Base-by-base conservation (phyloP, 1,140 invertebrate genomes). In the Chrysopa pallens region DNA sequence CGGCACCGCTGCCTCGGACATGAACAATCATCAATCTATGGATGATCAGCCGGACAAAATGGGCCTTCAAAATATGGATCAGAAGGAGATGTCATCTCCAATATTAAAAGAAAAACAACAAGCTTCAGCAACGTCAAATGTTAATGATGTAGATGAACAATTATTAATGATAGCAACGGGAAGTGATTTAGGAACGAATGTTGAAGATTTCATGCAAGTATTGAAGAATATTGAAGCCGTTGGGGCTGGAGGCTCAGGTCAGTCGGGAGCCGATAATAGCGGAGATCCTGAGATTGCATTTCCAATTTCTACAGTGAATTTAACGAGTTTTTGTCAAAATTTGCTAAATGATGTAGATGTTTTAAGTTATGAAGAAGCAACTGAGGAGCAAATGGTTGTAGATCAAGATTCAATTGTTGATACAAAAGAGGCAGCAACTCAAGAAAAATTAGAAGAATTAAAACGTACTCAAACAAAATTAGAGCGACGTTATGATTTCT, bases 401-500 rank as follows among this genome's bases (percentile, higher is more conserved):
- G 61, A 60, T 14, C 57, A 56, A 8, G 50, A 52, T 14, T 49
- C 53, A 6, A 55, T 56, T 23, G 47, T 53, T 35, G 47, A 40
- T 28, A 39, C 50, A 14, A 58, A 58, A 43, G 54, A 63, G 42
- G 51, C 52, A 13, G 53, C 56, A 37, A 54, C 59, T 5, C 52
- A 51, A 37, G 68, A 70, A 43, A 53, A 61, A 33, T 53, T 69
- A 28, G 58, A 60, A 14, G 62, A 65, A 44, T 51, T 58, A 43
- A 35, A 49, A 45, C 45, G 52, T n/a, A 57, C 72, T 40, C 80
- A 87, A 50, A 66, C 68, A 43, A 63, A 74, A 36, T 61, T 80
- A 23, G 73, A 81, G 49, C 64, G 77, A 14, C 66, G 76, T 48
- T 69, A 74, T 42, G 76, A 81, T 5, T 78, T 79, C 55, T 58